Percentiles rank a stretch among this genome's conserved stretches.
phyloP scores from a whole-genome alignment of 2,888 invertebrate genomes.

The Eristalis pertinax region DNA sequence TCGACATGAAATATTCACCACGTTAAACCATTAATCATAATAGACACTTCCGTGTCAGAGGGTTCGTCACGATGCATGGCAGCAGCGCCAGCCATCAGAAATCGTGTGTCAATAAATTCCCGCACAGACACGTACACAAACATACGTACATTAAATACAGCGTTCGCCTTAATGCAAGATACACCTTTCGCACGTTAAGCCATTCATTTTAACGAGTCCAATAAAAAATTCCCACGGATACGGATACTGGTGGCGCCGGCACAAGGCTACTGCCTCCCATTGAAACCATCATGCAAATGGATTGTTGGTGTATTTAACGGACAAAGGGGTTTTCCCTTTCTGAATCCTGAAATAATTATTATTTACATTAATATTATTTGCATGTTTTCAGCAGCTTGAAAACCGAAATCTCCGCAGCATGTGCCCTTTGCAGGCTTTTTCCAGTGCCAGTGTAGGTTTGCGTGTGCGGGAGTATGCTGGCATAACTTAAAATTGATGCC shows the following conservation, averaged over 20 bases:
- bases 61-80: neutral
- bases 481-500: slow-evolving; percentile 13
- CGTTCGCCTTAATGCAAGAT: neutral
- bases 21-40: neutral
- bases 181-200: neutral
- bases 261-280: neutral
- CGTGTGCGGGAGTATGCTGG: neutral
- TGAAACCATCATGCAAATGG: neutral
- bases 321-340: no score
- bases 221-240: neutral
- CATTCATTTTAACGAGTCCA: neutral
- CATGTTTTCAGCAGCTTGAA: neutral
- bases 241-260: neutral
- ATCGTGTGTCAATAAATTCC: neutral
- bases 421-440: neutral
- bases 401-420: slow-evolving; percentile 7
- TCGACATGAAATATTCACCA: neutral
- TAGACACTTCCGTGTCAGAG: neutral
- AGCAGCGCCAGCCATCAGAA: neutral
- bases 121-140: neutral
- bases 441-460: neutral
- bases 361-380: slow-evolving; percentile 15
- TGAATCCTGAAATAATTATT: slow-evolving; percentile 10
- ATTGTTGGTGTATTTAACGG: neutral
- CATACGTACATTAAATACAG: neutral